Percentiles rank a stretch among this genome's conserved stretches.
Evolutionary conservation across 1,140 invertebrate species (phyloP).

Genomic region (Idris sp.): DNA sequence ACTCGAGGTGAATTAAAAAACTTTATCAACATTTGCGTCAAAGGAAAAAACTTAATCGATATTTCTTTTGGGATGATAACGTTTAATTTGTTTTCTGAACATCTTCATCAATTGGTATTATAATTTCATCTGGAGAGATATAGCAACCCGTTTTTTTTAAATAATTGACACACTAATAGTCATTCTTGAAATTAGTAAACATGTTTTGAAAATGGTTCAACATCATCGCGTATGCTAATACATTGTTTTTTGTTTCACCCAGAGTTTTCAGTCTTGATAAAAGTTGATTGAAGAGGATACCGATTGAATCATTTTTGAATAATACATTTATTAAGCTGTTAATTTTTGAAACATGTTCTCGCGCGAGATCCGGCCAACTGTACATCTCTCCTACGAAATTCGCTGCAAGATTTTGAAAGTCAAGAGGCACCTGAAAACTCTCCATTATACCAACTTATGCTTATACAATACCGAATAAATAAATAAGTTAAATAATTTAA

Average conservation of each 20-base stretch:
- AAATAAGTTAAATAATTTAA: too few species aligned
- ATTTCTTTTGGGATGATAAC: too few species aligned
- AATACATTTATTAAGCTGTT: neutral
- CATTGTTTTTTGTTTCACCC: neutral
- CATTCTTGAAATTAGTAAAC: neutral
- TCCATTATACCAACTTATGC: too few species aligned
- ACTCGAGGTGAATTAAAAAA: too few species aligned
- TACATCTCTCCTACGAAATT: constrained; percentile 2
- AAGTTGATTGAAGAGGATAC: neutral
- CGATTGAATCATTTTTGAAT: neutral
- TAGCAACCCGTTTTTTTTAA: neutral
- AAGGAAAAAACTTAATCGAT: too few species aligned
- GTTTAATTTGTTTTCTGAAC: too few species aligned
- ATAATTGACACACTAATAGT: neutral
- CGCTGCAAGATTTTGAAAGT: too few species aligned
- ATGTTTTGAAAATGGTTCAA: neutral
- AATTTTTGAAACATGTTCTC: neutral
- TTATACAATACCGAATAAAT: too few species aligned
- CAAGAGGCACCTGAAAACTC: too few species aligned
- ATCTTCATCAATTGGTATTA: too few species aligned
- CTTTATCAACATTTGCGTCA: too few species aligned
- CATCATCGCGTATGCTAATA: neutral
- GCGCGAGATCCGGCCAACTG: constrained; percentile 1
- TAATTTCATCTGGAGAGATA: constrained; percentile 1
- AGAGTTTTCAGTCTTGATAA: neutral